phyloP scores from a whole-genome alignment of 2,888 invertebrate species.

The Acrobasis repandana region DNA sequence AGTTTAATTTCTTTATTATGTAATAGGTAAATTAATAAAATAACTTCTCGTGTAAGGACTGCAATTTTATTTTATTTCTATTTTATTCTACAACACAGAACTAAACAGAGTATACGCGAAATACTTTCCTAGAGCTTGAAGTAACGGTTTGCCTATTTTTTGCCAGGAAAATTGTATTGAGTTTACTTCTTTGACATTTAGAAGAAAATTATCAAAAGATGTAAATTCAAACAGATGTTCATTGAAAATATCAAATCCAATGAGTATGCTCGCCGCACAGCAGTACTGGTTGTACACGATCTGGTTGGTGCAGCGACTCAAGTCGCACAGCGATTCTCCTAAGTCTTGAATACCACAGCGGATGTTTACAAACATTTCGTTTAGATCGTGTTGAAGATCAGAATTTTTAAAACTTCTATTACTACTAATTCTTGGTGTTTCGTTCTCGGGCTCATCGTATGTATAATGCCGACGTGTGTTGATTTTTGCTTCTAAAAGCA shows the following conservation, averaged over 20 bases:
- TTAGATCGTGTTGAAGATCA: not conserved
- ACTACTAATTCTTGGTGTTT: not conserved
- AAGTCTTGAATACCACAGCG: not conserved
- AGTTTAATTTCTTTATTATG: not conserved
- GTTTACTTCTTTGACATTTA: not conserved
- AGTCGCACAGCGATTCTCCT: not conserved
- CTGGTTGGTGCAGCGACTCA: not conserved
- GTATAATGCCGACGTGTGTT: not conserved
- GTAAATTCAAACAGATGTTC: slow-evolving; percentile 35
- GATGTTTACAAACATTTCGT: slow-evolving; percentile 6
- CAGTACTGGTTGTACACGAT: not conserved
- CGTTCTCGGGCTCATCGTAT: not conserved
- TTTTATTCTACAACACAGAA: slow-evolving; percentile 11
- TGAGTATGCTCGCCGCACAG: not conserved
- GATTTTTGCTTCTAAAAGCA: slow-evolving; percentile 5
- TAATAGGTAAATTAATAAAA: slow-evolving; percentile 17
- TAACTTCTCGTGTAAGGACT: not conserved
- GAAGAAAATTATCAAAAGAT: slow-evolving; percentile 20
- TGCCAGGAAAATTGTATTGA: not conserved
- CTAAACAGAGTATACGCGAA: slow-evolving; percentile 20
- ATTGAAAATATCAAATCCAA: slow-evolving; percentile 28
- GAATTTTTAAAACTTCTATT: not conserved
- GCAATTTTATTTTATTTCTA: slow-evolving; percentile 4
- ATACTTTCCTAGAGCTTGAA: slow-evolving; percentile 18
- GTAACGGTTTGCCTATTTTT: slow-evolving; percentile 15